Conservation (phyloP, 2,797 vertebrate genomes). For the Pipistrellus nathusii region DNA sequence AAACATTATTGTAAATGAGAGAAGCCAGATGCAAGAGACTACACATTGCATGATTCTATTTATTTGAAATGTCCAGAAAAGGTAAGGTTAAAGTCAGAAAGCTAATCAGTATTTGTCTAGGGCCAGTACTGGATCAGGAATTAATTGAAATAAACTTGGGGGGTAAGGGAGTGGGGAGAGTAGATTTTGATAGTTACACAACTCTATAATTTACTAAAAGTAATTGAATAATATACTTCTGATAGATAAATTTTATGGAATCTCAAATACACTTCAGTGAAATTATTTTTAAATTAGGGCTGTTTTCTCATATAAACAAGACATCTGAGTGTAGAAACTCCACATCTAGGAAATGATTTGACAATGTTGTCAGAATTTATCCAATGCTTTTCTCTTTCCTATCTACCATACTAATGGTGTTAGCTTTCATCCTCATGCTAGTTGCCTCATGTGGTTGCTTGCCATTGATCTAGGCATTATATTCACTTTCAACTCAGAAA, state of each 20-base stretch:
- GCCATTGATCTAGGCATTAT: not conserved
- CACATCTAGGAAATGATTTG: not conserved
- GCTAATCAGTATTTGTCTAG: not conserved
- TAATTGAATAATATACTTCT: not conserved
- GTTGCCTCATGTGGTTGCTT: not conserved
- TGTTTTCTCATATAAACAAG: not conserved
- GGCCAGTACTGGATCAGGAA: not conserved
- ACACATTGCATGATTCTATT: not conserved
- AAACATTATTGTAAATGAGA: not conserved
- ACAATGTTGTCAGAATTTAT: not conserved
- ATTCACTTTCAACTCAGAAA: not conserved
- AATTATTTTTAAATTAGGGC: not conserved
- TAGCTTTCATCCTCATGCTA: not conserved
- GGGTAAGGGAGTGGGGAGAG: not conserved
- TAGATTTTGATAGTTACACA: not conserved
- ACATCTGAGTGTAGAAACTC: not conserved
- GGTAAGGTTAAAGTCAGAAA: not conserved
- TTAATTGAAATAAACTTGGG: not conserved
- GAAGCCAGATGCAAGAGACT: not conserved
- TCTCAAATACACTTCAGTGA: not conserved
- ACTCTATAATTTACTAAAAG: not conserved
- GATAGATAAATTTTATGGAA: not conserved
- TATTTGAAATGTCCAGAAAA: not conserved
- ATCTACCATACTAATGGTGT: not conserved
- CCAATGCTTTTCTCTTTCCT: not conserved